phyloP scores from a whole-genome alignment of 2,797 vertebrate species.

The Rhinichthys osculus region DNA sequence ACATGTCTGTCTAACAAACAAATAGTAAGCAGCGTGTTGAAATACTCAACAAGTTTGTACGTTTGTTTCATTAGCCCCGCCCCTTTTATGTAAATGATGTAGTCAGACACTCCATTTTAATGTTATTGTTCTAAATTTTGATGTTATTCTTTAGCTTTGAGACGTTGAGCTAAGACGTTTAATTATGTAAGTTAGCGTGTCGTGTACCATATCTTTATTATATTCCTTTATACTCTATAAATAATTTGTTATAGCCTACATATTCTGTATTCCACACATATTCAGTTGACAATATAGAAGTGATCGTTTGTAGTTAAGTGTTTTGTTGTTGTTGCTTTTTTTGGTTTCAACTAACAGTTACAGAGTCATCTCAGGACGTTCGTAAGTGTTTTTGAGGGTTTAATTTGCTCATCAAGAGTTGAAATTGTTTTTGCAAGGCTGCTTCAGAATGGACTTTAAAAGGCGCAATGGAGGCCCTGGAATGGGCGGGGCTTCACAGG shows the following conservation, averaged over 20 bases:
- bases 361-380: background rate
- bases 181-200: background rate
- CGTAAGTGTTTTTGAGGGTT: background rate
- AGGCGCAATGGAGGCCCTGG: slow-evolving; percentile 74
- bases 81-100: background rate
- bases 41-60: background rate
- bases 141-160: background rate
- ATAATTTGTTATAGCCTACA: background rate
- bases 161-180: background rate
- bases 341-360: no score
- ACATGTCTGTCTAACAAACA: background rate
- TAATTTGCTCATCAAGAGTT: background rate
- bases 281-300: background rate
- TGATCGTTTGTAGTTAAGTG: background rate
- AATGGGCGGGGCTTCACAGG: slow-evolving; percentile 67
- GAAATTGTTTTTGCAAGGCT: background rate
- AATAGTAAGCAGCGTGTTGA: background rate
- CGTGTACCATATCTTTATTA: background rate
- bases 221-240: background rate
- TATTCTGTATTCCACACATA: background rate
- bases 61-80: background rate
- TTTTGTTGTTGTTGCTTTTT: background rate
- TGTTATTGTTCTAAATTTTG: background rate
- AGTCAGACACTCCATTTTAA: no score
- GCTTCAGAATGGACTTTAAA: slow-evolving; percentile 81